phyloP scores from a whole-genome alignment of 2,888 invertebrate genomes.

The Sympetrum striolatum region DNA sequence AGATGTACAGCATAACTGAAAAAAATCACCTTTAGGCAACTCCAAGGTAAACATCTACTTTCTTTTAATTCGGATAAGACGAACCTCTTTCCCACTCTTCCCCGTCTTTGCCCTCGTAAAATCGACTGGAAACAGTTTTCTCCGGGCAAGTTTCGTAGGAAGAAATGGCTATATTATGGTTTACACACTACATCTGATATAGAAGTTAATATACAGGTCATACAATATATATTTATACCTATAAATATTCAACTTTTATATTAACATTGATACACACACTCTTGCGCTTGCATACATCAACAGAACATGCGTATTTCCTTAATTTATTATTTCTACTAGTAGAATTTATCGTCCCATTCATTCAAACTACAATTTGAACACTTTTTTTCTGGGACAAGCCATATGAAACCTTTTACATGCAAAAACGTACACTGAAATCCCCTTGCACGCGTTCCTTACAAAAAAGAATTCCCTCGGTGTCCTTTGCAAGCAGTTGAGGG shows the following conservation, averaged over 20 bases:
- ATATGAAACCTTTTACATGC: neutral
- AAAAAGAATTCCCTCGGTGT: neutral
- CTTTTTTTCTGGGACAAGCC: slow-evolving; percentile 26
- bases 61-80: slow-evolving; percentile 35
- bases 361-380: slow-evolving; percentile 13
- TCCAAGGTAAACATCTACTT: slow-evolving; percentile 37
- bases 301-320: slow-evolving; percentile 26
- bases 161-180: slow-evolving; percentile 21
- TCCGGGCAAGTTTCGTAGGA: slow-evolving; percentile 4
- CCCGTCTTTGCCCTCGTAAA: neutral
- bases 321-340: slow-evolving; percentile 13
- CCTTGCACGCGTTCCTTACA: neutral
- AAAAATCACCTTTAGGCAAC: slow-evolving; percentile 13
- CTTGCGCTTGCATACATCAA: slow-evolving; percentile 32
- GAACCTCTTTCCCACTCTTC: neutral
- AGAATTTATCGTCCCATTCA: slow-evolving; percentile 25
- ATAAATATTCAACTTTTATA: slow-evolving; percentile 43
- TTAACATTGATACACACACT: slow-evolving; percentile 32
- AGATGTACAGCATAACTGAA: slow-evolving; percentile 32
- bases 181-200: slow-evolving; percentile 41
- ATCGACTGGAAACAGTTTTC: slow-evolving; percentile 10
- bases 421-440: slow-evolving; percentile 10
- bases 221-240: slow-evolving; percentile 36
- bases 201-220: slow-evolving; percentile 39
- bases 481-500: neutral